These are phyloP conservation scores for Protaetia brevitarsis DNA, from an alignment of 1,140 invertebrate species.

Conservation along the genomic window DNA sequence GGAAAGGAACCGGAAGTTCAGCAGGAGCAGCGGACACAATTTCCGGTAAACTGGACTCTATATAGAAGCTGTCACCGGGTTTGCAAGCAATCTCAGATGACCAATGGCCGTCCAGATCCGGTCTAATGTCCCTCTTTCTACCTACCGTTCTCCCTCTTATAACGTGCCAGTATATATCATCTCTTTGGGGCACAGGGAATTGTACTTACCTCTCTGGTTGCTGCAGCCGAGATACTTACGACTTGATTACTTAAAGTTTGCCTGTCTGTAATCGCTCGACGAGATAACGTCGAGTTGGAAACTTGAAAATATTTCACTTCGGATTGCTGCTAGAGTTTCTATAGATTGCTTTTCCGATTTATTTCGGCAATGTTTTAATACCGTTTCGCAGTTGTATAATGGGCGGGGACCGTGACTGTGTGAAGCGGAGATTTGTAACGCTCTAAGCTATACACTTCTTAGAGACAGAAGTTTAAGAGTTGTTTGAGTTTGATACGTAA, in stretches of 20 bases:
- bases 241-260: constrained; percentile 18
- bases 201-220: constrained; percentile 13
- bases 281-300: constrained; percentile 9
- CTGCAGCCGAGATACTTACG: constrained; percentile 2
- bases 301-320: constrained; percentile 18
- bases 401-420: too few relatives aligned
- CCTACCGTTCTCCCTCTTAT: constrained; percentile 21
- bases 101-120: constrained; percentile 40
- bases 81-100: constrained; percentile 41
- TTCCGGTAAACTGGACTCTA: constrained; percentile 36
- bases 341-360: neutral
- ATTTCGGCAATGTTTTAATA: neutral
- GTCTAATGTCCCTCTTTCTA: constrained; percentile 36
- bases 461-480: too few relatives aligned
- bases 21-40: constrained; percentile 42
- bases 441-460: too few relatives aligned
- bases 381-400: too few relatives aligned
- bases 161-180: constrained; percentile 17
- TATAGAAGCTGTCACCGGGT: constrained; percentile 38
- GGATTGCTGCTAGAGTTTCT: neutral
- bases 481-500: too few relatives aligned
- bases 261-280: constrained; percentile 1
- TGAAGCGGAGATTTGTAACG: too few relatives aligned
- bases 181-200: constrained; percentile 13
- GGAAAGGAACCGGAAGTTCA: constrained; percentile 38